Evolutionary conservation across 1,140 invertebrate species (phyloP), one percentile per base, ranked within the genome.

Genomic region (Physella acuta): DNA sequence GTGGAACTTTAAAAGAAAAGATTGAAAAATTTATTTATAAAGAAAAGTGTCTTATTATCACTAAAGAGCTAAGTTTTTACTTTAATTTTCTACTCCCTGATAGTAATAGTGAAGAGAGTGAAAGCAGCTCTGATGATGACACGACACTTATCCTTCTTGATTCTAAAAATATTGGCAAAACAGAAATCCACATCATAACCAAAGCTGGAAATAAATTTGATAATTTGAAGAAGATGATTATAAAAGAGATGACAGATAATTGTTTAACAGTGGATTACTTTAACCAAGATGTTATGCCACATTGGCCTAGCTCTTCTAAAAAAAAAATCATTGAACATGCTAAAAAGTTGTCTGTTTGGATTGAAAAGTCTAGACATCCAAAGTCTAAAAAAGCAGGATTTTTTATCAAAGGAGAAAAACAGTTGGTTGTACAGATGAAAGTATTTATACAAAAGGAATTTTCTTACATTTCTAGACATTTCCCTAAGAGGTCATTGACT

Each of bases 321-420:
- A n/a, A 61, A 26, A 14, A 24, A 11, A 61, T 61, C 4, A 24
- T 39, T 61, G 31, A 61, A 61, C 11, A 61, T 16, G 59, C 59
- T 39, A 61, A 44, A 26, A 61, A 36, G 5, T 39, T 44, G 37
- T 39, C 1, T 61, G 59, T 61, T 8, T 61, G 59, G 59, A 36
- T 61, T 1, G 3, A 39, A 61, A 24, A 5, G 5, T 61, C 59
- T 44, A 31, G 24, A 4, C 8, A 61, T 28, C 36, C 36, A 2
- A 61, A 61, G 33, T 24, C 59, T 11, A 36, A 61, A 37, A 11
- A 24, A 1, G 24, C 36, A 3, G 36, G 59, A 37, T 61, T n/a
- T 26, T 16, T 61, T 14, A 4, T 61, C 20, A 61, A 44, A 44
- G 59, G 59, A 61, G 59, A 61, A 8, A 61, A 61, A 20, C 1